Evolutionary conservation across 1,140 invertebrate genomes (phyloP), one percentile per base, ranked within the genome.

Genomic region (Euwallacea similis): DNA sequence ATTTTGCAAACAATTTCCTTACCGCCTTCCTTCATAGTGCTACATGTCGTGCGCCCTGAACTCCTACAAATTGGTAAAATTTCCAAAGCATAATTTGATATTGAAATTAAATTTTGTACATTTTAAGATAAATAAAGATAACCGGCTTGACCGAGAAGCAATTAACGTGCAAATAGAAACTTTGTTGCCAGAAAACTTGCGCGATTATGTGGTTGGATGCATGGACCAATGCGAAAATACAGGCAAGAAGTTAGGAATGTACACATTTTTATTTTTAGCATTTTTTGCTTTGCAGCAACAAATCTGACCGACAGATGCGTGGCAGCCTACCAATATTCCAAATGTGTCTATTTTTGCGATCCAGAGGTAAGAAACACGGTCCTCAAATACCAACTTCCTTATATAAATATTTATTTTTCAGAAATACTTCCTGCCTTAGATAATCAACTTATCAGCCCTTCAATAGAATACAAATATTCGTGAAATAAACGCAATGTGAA

Each of bases 11-110:
- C 21, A 4, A 33, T 33, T 33, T 33, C 21, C 21, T 33, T 33
- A 33, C 21, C 21, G 21, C 21, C 4, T 33, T 33, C 21, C 21
- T 33, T 64, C 66, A 69, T 68, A 70, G 55, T 72, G 43, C 54
- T 65, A 73, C 41, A 82, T 86, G 56, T 81, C 83, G 7, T 86
- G 85, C 70, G 79, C 83, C 21, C 81, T 86, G 78, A 83, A 84
- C 78, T 85, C 84, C 82, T 82, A 84, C 7, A 84, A 85, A 76
- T 75, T 82, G 72, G 85, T 85, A 76, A 78, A 80, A 68, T 63
- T 44, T 15, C 6, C 15, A 42, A 33, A 7, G 47, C 15, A 58
- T n/a, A 69, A 0, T 47, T 59, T 59, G 69, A n/a, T 66, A 11
- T 42, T 2, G 8, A 42, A 55, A 50, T 13, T 33, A 7, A 43